Evolutionary conservation across 2,888 invertebrate species (phyloP).

Genomic region (Choristoneura rosaceana): DNA sequence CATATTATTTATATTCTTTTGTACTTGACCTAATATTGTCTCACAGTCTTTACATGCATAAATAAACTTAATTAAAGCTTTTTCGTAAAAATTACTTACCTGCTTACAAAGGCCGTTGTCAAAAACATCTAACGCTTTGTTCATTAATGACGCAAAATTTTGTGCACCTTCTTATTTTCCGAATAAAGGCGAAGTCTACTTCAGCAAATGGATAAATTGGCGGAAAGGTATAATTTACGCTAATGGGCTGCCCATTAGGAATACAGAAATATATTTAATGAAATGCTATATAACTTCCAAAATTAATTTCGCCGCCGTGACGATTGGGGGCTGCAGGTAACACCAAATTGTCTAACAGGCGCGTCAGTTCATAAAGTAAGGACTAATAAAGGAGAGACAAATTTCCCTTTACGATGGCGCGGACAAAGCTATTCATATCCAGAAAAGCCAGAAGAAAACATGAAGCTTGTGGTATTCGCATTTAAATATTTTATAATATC

Average conservation of each 20-base stretch:
- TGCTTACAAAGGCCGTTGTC: neutral
- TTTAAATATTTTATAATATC: neutral
- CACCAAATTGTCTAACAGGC: neutral
- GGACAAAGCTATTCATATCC: neutral
- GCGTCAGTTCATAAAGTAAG: neutral
- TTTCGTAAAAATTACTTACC: no score
- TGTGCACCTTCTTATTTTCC: neutral
- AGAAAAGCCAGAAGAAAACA: neutral
- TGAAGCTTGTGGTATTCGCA: no score
- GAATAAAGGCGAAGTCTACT: slow-evolving; percentile 15
- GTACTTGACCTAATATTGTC: neutral
- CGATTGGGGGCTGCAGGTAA: neutral
- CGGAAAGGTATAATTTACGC: slow-evolving; percentile 33
- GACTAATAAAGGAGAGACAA: neutral
- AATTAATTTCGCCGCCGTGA: neutral
- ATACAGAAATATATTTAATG: slow-evolving; percentile 19
- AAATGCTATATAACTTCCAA: slow-evolving; percentile 1
- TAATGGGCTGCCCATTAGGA: slow-evolving; percentile 29
- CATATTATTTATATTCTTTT: neutral
- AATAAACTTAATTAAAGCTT: neutral
- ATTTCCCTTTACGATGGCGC: neutral
- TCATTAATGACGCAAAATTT: slow-evolving; percentile 6
- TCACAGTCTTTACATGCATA: neutral
- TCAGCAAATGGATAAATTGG: slow-evolving; percentile 29
- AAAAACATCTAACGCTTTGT: neutral